Evolutionary conservation across 1,140 invertebrate genomes (phyloP).

Genomic region (Aphelinus atriplicis): DNA sequence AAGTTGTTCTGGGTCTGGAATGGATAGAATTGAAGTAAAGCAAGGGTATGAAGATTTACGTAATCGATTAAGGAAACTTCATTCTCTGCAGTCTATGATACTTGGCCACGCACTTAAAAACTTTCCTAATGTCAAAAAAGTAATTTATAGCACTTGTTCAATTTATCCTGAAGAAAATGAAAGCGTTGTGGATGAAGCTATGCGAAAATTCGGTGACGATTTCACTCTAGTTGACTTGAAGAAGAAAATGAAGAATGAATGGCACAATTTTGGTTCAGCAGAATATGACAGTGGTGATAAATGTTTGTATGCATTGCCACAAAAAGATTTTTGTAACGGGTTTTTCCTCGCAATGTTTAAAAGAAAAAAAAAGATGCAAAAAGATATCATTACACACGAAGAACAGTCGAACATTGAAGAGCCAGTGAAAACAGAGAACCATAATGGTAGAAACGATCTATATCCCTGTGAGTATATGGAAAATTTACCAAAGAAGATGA

Average conservation of each 20-base stretch:
- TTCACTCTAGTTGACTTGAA: conserved; percentile 73
- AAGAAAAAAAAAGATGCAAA: conserved; percentile 53
- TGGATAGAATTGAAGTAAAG: conserved; percentile 40
- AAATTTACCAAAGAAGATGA: conserved; percentile 15
- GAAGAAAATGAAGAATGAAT: conserved; percentile 70
- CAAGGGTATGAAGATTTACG: not conserved
- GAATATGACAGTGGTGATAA: conserved; percentile 74
- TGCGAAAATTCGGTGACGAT: conserved; percentile 66
- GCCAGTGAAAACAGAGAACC: not conserved
- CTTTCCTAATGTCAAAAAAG: conserved; percentile 84
- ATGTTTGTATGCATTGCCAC: conserved; percentile 81
- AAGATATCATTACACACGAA: too few relatives aligned
- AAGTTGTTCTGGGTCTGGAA: conserved; percentile 94
- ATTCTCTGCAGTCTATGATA: conserved; percentile 85
- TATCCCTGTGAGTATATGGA: not conserved
- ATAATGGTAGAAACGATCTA: not conserved
- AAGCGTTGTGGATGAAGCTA: conserved; percentile 78
- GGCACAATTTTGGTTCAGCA: conserved; percentile 74
- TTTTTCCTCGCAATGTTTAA: conserved; percentile 95
- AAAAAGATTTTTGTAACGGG: conserved; percentile 85
- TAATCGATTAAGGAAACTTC: conserved; percentile 74
- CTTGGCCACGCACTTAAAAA: conserved; percentile 84
- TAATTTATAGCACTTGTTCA: conserved; percentile 97
- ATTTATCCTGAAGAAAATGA: conserved; percentile 92
- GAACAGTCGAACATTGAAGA: not conserved